Percentiles rank a stretch among this genome's conserved stretches.
Evolutionary conservation across 2,797 vertebrate genomes (phyloP).

Genomic region (Channallabes apus): DNA sequence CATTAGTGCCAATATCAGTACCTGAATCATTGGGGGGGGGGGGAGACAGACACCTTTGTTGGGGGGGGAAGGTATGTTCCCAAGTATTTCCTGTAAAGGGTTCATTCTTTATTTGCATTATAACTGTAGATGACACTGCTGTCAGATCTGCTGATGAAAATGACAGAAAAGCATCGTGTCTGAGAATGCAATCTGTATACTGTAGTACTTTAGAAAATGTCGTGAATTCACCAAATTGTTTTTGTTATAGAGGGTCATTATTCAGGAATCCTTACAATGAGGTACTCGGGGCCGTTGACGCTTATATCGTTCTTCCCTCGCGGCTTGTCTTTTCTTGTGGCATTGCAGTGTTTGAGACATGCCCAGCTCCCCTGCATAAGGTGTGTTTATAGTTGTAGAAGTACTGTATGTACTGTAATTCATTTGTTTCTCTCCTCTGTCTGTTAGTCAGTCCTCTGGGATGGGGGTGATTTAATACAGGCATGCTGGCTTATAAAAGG

Average conservation of each 20-base stretch:
- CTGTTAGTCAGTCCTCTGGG: constrained; percentile 36
- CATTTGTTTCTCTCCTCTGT: neutral
- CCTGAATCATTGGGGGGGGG: no score
- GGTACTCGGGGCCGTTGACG: neutral
- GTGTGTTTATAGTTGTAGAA: neutral
- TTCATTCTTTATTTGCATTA: neutral
- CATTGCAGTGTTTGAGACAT: neutral
- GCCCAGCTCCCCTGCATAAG: neutral
- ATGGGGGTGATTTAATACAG: constrained; percentile 42
- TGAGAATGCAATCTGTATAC: neutral
- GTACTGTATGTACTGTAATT: neutral
- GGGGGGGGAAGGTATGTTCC: no score
- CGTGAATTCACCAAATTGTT: neutral
- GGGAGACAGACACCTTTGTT: no score
- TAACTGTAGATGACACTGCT: neutral
- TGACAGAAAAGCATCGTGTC: neutral
- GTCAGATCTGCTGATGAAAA: neutral
- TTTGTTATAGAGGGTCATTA: neutral
- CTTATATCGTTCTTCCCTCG: neutral
- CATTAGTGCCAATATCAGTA: no score
- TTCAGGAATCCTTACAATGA: constrained; percentile 1
- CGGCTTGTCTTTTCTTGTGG: neutral
- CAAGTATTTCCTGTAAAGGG: no score
- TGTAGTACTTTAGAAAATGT: neutral
- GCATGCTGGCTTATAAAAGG: constrained; percentile 29